phyloP scores from a whole-genome alignment of 2,113 vertebrate genomes.

The Tursiops truncatus region DNA sequence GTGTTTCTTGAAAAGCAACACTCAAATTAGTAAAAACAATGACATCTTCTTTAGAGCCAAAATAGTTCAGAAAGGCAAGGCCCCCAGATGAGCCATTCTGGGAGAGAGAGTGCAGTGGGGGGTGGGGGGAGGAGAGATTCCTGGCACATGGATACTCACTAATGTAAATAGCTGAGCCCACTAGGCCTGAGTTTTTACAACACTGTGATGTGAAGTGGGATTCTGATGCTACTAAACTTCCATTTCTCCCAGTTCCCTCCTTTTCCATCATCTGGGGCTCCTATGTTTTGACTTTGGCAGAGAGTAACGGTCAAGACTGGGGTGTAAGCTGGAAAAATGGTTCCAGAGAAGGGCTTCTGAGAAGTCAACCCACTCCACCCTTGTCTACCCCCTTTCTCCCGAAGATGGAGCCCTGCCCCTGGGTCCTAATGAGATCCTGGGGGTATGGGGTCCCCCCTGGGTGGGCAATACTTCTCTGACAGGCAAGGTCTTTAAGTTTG shows the following conservation, averaged over 20 bases:
- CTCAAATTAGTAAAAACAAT: neutral
- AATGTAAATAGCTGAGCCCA: neutral
- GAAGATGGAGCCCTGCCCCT: neutral
- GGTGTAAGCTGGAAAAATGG: neutral
- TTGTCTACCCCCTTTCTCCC: neutral
- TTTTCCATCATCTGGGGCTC: neutral
- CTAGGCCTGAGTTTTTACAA: neutral
- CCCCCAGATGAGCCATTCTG: accelerated
- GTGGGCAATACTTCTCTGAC: neutral
- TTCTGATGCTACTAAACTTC: neutral
- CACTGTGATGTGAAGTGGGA: neutral
- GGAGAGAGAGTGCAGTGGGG: neutral
- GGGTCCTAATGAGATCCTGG: neutral
- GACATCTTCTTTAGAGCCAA: neutral
- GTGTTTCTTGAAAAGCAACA: slow-evolving; percentile 1
- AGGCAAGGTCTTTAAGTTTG: neutral
- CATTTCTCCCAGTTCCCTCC: neutral
- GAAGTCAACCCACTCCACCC: neutral
- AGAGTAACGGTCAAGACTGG: neutral
- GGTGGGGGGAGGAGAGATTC: neutral
- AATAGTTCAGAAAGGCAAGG: neutral
- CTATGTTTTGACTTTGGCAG: neutral
- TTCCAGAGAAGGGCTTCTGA: neutral
- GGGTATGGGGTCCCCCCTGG: neutral
- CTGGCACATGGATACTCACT: neutral